Evolutionary conservation across 2,797 vertebrate genomes (phyloP), one percentile per base, ranked within the genome.

Genomic region (Chloroceryle amazona): DNA sequence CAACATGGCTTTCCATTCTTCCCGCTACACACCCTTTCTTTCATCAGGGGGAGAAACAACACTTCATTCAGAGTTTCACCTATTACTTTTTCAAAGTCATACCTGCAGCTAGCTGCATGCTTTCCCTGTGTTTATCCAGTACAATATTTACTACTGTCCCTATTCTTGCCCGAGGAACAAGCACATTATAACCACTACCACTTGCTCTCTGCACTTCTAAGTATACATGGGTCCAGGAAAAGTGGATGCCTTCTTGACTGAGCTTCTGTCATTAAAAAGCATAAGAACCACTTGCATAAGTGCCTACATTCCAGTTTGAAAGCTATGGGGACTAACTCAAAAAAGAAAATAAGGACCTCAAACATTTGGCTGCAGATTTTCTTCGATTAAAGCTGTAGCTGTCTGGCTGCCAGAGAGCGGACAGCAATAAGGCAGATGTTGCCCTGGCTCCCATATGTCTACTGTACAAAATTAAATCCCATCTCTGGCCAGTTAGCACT

Each of bases 401-500:
- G 62, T 52, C 80, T 70, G 63, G 19, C 57, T 89, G 74, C 62
- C 75, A 86, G 79, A 35, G 74, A 91, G 80, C 54, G 71, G 68
- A 33, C 35, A 83, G 74, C 75, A 89, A 74, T 82, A 93, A 86
- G 26, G 35, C 5, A 19, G 70, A 74, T 54, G 68, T 61, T 89
- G 58, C 61, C 22, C 81, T 91, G 75, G 37, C 54, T 94, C 89
- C 61, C 74, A 28, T 68, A 87, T 13, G 49, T 74, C 75, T 51
- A 21, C 44, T 72, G 57, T 7, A 83, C 44, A 78, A 89, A 94
- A 96, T 94, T 68, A 94, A 92, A 93, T 80, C 86, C 49, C 49
- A 58, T 29, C 65, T 87, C 73, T 22, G 41, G 42, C 39, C 3
- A 16, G 33, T 85, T 92, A 89, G 46, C 73, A 44, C 76, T 12